A percentile compares a stretch with the other conserved stretches of the same genome.
phyloP scores from a whole-genome alignment of 1,140 invertebrate species.

The Coboldia fuscipes region DNA sequence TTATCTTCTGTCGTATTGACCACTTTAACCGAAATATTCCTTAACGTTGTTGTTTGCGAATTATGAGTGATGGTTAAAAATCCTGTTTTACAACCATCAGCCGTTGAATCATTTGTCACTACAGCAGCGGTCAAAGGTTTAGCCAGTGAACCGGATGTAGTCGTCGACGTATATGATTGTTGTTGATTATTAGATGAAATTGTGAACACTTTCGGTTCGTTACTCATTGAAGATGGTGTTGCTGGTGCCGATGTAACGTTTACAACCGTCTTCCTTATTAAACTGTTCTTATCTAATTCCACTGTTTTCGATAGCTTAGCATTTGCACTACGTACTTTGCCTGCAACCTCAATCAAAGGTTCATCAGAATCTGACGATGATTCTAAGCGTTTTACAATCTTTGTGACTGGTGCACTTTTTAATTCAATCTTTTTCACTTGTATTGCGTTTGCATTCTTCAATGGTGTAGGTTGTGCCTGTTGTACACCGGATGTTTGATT shows the following conservation, averaged over 20 bases:
- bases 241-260: no score
- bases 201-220: constrained; percentile 10
- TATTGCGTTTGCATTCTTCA: background rate
- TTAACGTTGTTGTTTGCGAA: background rate
- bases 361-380: constrained; percentile 58
- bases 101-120: no score
- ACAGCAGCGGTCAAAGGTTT: no score
- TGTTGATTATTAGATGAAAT: background rate
- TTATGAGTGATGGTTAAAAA: no score
- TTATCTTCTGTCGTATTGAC: background rate
- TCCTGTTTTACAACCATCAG: no score
- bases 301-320: constrained; percentile 15
- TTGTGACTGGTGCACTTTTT: constrained; percentile 5
- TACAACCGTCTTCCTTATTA: no score
- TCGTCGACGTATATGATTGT: background rate
- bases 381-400: constrained; percentile 16
- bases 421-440: background rate
- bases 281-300: constrained; percentile 10
- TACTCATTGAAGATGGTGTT: constrained; percentile 5
- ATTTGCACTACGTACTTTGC: constrained; percentile 34
- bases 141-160: background rate
- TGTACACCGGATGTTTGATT: background rate
- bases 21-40: background rate
- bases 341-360: constrained; percentile 45
- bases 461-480: background rate